Evolutionary conservation across 2,797 vertebrate species (phyloP).

Genomic region (Leptatherina wallacei): DNA sequence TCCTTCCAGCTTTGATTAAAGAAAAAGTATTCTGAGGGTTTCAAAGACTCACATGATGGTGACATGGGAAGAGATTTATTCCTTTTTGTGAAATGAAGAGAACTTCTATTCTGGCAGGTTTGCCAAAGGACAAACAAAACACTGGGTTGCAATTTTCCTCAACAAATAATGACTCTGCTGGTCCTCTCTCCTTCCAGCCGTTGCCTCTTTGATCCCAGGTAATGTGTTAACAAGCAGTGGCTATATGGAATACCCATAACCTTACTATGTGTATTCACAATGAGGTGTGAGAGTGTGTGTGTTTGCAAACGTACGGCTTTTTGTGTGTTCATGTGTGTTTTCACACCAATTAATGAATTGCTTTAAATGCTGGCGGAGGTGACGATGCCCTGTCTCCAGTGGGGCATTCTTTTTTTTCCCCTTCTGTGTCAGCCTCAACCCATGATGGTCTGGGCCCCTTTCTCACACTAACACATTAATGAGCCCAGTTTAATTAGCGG

Average conservation of each 20-base stretch:
- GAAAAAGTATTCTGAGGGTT: conserved; percentile 60
- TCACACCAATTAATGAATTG: conserved; percentile 84
- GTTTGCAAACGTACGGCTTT: conserved; percentile 43
- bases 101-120: conserved; percentile 54
- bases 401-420: conserved; percentile 42
- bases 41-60: conserved; percentile 75
- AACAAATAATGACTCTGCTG: conserved; percentile 70
- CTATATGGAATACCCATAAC: conserved; percentile 69
- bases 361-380: conserved; percentile 79
- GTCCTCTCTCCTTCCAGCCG: conserved; percentile 49
- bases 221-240: conserved; percentile 79
- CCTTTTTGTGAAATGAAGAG: conserved; percentile 49
- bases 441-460: conserved; percentile 51
- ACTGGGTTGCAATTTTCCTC: conserved; percentile 71
- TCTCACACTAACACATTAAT: conserved; percentile 71
- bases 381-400: conserved; percentile 75
- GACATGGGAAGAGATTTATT: conserved; percentile 53
- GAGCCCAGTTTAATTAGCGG: conserved; percentile 75
- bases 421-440: conserved; percentile 47
- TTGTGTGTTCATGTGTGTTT: conserved; percentile 71
- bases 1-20: conserved; percentile 72
- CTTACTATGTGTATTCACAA: conserved; percentile 60
- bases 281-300: conserved; percentile 48
- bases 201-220: conserved; percentile 78
- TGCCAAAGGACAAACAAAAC: conserved; percentile 73